Evolutionary conservation across 1,140 invertebrate species (phyloP), one percentile per base, ranked within the genome.

Genomic region (Nylanderia fulva): DNA sequence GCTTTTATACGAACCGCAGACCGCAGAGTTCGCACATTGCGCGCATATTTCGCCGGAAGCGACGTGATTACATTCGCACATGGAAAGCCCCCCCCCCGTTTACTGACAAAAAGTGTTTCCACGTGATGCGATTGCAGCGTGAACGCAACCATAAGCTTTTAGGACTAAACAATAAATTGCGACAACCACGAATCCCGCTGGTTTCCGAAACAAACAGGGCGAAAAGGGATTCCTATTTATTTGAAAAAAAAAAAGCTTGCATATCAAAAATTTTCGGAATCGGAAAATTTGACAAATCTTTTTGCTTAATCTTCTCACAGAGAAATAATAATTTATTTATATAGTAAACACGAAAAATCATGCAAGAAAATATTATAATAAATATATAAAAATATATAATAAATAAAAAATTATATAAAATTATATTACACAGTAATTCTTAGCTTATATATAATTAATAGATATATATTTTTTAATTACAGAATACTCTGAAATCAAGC

Each of bases 1-100:
- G 64, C 18, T 36, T 82, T 58, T 29, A 6, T 39, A 8, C 48
- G 29, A 82, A 68, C 77, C 77, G 52, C 66, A 82, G 66, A 71
- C 77, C 77, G 21, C 39, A 82, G 45, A 48, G 24, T 82, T 27
- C 18, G 29, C 42, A n/a, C n/a, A 48, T 45, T 15, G 13, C 18
- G 36, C 36, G 36, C n/a, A 9, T 48, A 48, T 64, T 69, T 82
- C 24, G 18, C 11, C 52, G 18, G 13, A 2, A 80, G 11, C 76
- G 18, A 71, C 64, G 36, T 42, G 61, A 61, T 27, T 68, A 45
- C 52, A 18, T 71, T 82, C 36, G 64, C 52, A 58, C 18, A 15
- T 58, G 36, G 52, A 80, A 82, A 45, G 2, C 13, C 36, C 13
- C 3, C 52, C 13, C 36, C 13, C 3, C 52, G 9, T 58, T 42